These are phyloP conservation scores for Drosophila meridionalis DNA, from an alignment of 2,888 invertebrate species.

Conservation along the genomic window DNA sequence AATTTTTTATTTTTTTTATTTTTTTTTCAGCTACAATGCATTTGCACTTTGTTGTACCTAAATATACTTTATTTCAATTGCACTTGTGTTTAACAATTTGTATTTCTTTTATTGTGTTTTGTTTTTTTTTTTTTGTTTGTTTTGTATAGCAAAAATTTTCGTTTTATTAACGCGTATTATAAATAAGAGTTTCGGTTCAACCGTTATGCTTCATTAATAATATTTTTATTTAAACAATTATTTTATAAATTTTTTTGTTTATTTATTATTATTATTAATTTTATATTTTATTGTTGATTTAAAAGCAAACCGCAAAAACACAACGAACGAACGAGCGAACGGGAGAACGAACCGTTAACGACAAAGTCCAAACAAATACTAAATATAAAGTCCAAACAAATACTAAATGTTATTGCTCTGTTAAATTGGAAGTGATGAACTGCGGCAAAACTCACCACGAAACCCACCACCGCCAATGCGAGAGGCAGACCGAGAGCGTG, in stretches of 20 bases:
- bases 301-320: slow-evolving; percentile 66
- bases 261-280: too few relatives aligned
- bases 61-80: slow-evolving; percentile 54
- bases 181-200: slow-evolving; percentile 50
- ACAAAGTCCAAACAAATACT: slow-evolving; percentile 84
- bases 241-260: background rate
- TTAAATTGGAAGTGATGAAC: slow-evolving; percentile 49
- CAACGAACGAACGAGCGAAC: slow-evolving; percentile 70
- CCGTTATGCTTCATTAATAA: slow-evolving; percentile 40
- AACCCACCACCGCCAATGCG: slow-evolving; percentile 42
- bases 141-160: slow-evolving; percentile 33
- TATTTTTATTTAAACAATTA: slow-evolving; percentile 14
- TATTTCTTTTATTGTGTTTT: slow-evolving; percentile 8
- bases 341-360: slow-evolving; percentile 80
- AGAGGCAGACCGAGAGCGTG: slow-evolving; percentile 7
- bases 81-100: slow-evolving; percentile 73
- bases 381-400: slow-evolving; percentile 81
- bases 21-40: slow-evolving; percentile 66
- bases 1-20: slow-evolving; percentile 35
- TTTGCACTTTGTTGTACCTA: slow-evolving; percentile 58
- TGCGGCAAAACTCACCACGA: slow-evolving; percentile 58
- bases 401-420: slow-evolving; percentile 64
- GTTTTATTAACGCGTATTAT: slow-evolving; percentile 37
- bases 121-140: slow-evolving; percentile 13
- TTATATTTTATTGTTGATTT: slow-evolving; percentile 43